phyloP scores from a whole-genome alignment of 2,888 invertebrate species.

The Alviniconcha strummeri region DNA sequence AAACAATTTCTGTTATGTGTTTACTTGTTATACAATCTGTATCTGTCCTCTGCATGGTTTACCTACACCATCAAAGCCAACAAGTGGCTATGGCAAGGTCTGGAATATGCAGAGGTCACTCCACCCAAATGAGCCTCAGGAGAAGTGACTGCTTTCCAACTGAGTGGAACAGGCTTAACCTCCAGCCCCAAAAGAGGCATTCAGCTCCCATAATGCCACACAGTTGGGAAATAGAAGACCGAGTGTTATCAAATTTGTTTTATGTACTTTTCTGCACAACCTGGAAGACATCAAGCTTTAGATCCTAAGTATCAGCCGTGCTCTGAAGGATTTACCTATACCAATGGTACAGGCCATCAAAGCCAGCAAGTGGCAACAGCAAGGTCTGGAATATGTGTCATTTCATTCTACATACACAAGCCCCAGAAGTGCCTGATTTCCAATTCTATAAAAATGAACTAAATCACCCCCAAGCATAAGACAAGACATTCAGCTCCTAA shows the following conservation, averaged over 20 bases:
- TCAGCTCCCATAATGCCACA: conserved; percentile 13
- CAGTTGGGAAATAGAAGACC: background rate
- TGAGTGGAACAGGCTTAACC: conserved; percentile 6
- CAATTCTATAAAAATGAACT: no score
- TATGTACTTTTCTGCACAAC: no score
- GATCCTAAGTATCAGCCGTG: no score
- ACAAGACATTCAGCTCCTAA: background rate
- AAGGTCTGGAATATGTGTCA: conserved; percentile 12
- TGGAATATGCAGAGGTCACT: conserved; percentile 26
- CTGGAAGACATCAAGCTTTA: no score
- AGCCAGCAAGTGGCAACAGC: background rate
- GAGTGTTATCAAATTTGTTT: no score
- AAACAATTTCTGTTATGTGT: no score
- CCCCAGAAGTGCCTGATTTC: no score
- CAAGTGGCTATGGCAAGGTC: conserved; percentile 22
- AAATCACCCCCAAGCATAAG: background rate
- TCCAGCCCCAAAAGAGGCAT: background rate
- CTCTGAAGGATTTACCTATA: conserved; percentile 12
- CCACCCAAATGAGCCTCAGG: conserved; percentile 21
- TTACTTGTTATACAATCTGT: background rate
- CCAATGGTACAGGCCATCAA: background rate
- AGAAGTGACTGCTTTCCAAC: conserved; percentile 14
- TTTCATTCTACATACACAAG: background rate
- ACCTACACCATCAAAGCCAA: conserved; percentile 18
- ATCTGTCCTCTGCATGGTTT: conserved; percentile 23